A percentile compares a stretch with the other conserved stretches of the same genome.
Conservation (phyloP, 2,888 invertebrate species). For the Tortrix viridana region DNA sequence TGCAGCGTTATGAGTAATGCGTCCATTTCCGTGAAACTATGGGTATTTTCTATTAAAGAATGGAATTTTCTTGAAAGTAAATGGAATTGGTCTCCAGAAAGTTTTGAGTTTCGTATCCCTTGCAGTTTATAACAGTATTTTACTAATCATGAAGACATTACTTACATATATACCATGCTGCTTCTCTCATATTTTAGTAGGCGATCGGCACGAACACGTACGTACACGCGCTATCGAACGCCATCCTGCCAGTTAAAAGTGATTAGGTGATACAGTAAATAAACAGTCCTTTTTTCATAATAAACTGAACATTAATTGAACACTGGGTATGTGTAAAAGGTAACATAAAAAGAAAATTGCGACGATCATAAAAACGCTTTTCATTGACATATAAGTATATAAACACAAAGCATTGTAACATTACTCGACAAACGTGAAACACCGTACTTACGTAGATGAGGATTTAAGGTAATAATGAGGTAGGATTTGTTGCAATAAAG, state of each 20-base stretch:
- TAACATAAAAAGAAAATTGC: neutral
- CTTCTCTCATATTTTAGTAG: too few species aligned
- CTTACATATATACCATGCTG: too few species aligned
- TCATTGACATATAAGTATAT: neutral
- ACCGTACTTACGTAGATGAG: slow-evolving; percentile 26
- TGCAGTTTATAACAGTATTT: too few species aligned
- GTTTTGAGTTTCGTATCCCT: too few species aligned
- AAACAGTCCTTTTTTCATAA: neutral
- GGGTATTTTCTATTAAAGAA: neutral
- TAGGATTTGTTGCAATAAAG: slow-evolving; percentile 34
- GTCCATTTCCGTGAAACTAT: slow-evolving; percentile 1
- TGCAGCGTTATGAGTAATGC: neutral
- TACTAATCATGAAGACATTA: too few species aligned
- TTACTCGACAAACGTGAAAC: slow-evolving; percentile 19
- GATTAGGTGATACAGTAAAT: too few species aligned
- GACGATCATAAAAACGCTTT: neutral
- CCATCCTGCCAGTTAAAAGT: too few species aligned
- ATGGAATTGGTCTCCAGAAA: too few species aligned
- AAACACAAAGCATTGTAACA: slow-evolving; percentile 12
- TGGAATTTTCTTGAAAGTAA: neutral
- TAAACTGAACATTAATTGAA: neutral
- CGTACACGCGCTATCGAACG: too few species aligned
- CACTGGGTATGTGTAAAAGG: neutral
- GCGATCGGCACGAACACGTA: too few species aligned
- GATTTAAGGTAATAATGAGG: slow-evolving; percentile 37